These are phyloP conservation scores for Paraescarpia echinospica DNA, from an alignment of 1,140 invertebrate genomes.

Conservation along the genomic window DNA sequence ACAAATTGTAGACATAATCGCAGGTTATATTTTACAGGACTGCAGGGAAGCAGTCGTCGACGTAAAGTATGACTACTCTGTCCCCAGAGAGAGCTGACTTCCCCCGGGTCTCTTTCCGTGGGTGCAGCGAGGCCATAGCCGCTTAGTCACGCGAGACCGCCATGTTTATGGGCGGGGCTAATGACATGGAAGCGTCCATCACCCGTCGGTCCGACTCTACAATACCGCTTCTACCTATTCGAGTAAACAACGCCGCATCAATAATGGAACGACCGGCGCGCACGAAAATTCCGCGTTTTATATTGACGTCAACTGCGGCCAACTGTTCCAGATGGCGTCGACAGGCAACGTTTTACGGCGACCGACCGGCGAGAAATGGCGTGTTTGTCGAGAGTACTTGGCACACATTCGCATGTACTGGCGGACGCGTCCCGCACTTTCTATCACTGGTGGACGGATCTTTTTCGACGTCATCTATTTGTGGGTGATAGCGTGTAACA, in stretches of 20 bases:
- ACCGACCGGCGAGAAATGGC: too few species aligned
- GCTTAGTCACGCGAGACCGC: background rate
- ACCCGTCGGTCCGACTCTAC: background rate
- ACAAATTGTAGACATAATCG: background rate
- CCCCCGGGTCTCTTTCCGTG: background rate
- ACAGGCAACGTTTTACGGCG: background rate
- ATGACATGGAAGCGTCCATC: background rate
- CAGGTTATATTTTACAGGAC: background rate
- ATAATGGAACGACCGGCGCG: background rate
- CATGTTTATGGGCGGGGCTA: background rate
- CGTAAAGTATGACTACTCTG: background rate
- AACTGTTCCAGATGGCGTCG: background rate
- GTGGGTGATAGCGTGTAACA: background rate
- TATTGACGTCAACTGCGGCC: background rate
- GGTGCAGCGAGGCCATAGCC: background rate
- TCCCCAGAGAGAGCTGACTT: background rate
- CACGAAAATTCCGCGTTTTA: background rate
- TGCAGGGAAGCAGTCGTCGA: background rate
- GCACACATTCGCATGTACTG: background rate
- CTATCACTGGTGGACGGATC: background rate
- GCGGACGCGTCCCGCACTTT: background rate
- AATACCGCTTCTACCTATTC: background rate
- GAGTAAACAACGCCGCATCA: background rate
- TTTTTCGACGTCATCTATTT: background rate
- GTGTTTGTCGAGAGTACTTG: background rate